Percentiles rank a stretch among this genome's conserved stretches.
These are phyloP conservation scores for Onychomys leucogaster DNA, from an alignment of 2,797 vertebrate species.

Conservation along the genomic window DNA sequence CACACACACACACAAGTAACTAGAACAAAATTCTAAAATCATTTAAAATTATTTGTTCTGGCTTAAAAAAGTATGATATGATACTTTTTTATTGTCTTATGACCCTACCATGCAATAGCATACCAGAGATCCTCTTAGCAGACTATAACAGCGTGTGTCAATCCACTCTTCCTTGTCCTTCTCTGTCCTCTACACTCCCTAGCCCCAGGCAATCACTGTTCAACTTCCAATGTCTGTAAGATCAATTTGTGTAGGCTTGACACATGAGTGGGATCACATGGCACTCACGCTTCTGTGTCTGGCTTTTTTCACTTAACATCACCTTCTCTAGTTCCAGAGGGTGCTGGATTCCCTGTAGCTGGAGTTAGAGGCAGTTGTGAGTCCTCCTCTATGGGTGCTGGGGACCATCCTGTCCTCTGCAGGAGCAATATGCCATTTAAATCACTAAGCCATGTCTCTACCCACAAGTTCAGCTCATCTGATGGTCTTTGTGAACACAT, in stretches of 20 bases:
- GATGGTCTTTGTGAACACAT: neutral
- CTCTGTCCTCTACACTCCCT: too few species aligned
- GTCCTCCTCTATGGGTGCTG: neutral
- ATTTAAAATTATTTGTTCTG: too few species aligned
- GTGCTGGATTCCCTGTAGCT: neutral
- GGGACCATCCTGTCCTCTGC: neutral
- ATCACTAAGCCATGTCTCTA: neutral
- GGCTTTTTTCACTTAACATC: neutral
- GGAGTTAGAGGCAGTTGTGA: neutral
- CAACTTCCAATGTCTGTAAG: too few species aligned
- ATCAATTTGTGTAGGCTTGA: neutral
- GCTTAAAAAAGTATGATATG: too few species aligned
- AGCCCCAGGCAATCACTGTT: too few species aligned
- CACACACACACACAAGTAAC: too few species aligned
- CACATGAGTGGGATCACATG: neutral
- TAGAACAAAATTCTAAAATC: too few species aligned
- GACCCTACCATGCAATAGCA: too few species aligned
- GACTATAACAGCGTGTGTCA: too few species aligned
- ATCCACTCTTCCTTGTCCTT: too few species aligned
- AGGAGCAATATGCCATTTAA: neutral
- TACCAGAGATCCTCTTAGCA: too few species aligned
- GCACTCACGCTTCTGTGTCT: neutral
- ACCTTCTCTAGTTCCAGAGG: neutral
- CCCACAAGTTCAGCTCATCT: neutral
- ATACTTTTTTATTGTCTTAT: too few species aligned